Base-by-base conservation (phyloP, 2,888 invertebrate species). In the Yponomeuta cagnagella region DNA sequence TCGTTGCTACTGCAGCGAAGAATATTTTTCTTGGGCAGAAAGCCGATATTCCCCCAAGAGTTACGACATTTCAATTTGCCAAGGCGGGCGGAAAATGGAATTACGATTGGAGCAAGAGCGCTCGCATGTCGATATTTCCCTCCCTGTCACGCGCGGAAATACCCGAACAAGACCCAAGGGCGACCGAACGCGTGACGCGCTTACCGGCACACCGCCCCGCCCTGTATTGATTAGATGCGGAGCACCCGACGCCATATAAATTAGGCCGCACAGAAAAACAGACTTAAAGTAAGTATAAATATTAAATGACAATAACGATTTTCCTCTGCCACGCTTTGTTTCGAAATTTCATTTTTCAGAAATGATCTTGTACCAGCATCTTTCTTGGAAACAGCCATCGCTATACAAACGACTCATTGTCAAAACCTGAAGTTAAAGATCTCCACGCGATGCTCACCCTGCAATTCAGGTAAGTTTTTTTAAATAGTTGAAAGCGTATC, bases 61-160 rank as follows among this genome's bases (percentile, higher is more conserved):
- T 92, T 92, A 92, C 92, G 92, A 92, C 92, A 92, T 93, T 93
- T 93, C 93, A 93, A 93, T 93, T 93, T 92, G 92, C 92, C 90
- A 92, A 92, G 92, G 92, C 92, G 92, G 90, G 91, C 91, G 92
- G 93, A 92, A 93, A 92, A 92, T 92, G 91, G 91, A 91, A 92
- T 92, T 91, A 91, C 92, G 91, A 91, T 92, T 92, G 89, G 84
- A 91, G 90, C 89, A 90, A 89, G 89, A 87, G 82, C 80, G 79
- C 81, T 84, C 80, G 85, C 80, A 76, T 82, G 31, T 83, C 82
- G 84, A 80, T 83, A 83, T 82, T 76, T 79, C 78, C 77, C 76
- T 79, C 82, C 77, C 80, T 74, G 77, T 82, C 77, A 72, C 63
- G 43, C 71, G 79, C 90, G 89, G 87, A 71, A 64, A 65, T 58